A percentile compares a stretch with the other conserved stretches of the same genome.
These are phyloP conservation scores for Idaea straminata DNA, from an alignment of 2,888 invertebrate species.

Conservation along the genomic window DNA sequence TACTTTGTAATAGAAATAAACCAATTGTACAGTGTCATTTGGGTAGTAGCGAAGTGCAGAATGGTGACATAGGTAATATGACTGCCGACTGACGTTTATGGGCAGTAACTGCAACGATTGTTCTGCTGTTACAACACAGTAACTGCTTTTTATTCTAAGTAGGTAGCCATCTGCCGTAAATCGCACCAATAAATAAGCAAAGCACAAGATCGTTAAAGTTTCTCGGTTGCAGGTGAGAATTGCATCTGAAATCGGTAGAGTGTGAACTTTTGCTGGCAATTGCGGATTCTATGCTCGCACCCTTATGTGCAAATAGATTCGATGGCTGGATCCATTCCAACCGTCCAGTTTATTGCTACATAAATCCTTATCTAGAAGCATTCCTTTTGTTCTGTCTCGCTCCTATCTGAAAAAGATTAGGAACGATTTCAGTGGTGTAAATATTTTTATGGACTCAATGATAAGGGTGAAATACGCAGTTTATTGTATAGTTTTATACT, in stretches of 20 bases:
- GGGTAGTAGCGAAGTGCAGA: no score
- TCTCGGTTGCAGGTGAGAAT: constrained; percentile 23
- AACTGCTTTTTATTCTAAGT: no score
- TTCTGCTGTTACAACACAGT: no score
- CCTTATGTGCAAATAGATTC: constrained; percentile 53
- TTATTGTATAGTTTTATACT: not conserved
- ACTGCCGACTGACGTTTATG: no score
- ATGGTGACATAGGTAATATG: no score
- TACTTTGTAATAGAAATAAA: no score
- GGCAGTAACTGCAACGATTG: no score
- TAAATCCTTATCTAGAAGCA: constrained; percentile 53
- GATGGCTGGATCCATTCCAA: constrained; percentile 54
- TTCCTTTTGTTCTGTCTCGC: constrained; percentile 28
- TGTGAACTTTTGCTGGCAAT: constrained; percentile 32
- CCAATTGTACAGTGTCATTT: no score
- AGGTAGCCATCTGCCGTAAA: not conserved
- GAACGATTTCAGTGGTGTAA: constrained; percentile 27
- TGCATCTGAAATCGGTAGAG: constrained; percentile 26
- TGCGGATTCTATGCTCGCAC: constrained; percentile 27
- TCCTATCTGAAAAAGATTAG: constrained; percentile 32
- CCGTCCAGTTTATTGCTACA: constrained; percentile 50
- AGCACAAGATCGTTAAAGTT: not conserved
- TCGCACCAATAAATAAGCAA: not conserved
- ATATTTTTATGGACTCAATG: constrained; percentile 18
- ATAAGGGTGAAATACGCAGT: constrained; percentile 3